A percentile compares a stretch with the other conserved stretches of the same genome.
phyloP scores from a whole-genome alignment of 2,888 invertebrate genomes.

The Agrotis exclamationis region DNA sequence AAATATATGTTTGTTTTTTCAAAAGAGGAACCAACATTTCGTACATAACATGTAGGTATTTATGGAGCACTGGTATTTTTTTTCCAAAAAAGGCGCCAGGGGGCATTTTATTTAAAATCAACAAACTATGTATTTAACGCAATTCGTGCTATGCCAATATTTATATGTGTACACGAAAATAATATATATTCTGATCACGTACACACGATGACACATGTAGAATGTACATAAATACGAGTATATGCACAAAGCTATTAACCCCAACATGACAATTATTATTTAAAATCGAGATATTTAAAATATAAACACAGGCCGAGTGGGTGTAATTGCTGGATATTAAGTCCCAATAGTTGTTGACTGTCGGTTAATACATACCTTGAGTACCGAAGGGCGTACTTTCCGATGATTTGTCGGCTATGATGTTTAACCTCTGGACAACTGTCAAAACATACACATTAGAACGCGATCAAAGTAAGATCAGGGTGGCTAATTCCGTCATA shows the following conservation, averaged over 20 bases:
- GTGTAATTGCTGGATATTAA: conserved; percentile 64
- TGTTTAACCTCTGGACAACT: conserved; percentile 87
- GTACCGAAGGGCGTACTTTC: conserved; percentile 87
- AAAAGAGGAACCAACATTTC: too few relatives aligned
- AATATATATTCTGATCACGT: conserved; percentile 15
- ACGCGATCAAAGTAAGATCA: conserved; percentile 43
- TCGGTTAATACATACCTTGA: conserved; percentile 79
- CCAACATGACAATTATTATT: conserved; percentile 40
- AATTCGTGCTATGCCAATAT: neutral
- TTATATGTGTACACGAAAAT: conserved; percentile 4
- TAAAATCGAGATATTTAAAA: conserved; percentile 60
- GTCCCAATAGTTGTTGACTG: conserved; percentile 50
- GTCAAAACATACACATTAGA: conserved; percentile 61
- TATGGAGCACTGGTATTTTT: neutral
- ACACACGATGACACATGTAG: neutral
- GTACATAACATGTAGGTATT: too few relatives aligned
- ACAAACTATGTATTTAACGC: neutral
- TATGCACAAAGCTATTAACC: conserved; percentile 35
- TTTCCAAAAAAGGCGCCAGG: neutral
- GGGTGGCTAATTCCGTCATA: too few relatives aligned
- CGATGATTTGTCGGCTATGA: conserved; percentile 84
- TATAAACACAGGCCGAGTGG: conserved; percentile 46
- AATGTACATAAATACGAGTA: neutral
- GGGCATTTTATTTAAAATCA: neutral
- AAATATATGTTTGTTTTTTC: too few relatives aligned